Evolutionary conservation across 1,140 invertebrate genomes (phyloP).

Genomic region (Archegozetes longisetosus): DNA sequence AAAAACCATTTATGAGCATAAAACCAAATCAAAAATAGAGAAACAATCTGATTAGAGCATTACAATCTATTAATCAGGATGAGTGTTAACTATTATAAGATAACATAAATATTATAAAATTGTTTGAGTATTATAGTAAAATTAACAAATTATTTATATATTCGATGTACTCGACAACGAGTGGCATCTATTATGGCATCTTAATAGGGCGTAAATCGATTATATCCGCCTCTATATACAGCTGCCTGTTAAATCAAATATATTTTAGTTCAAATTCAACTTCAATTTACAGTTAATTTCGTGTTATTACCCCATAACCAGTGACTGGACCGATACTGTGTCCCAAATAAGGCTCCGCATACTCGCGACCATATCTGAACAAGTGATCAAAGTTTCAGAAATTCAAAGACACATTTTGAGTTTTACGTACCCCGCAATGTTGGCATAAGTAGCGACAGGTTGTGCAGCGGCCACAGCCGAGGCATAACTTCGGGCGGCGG

Average conservation of each 20-base stretch:
- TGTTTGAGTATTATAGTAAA: too few species aligned
- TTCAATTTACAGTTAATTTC: constrained; percentile 2
- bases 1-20: too few species aligned
- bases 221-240: constrained; percentile 84
- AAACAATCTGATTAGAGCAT: too few species aligned
- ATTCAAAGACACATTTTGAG: background rate
- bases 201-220: constrained; percentile 83
- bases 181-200: background rate
- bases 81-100: too few species aligned
- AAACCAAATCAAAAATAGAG: too few species aligned
- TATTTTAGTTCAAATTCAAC: background rate
- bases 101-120: too few species aligned
- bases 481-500: constrained; percentile 54
- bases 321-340: constrained; percentile 89
- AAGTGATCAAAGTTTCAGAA: background rate
- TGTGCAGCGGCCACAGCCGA: constrained; percentile 45
- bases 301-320: constrained; percentile 68
- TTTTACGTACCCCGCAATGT: constrained; percentile 45
- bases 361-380: constrained; percentile 67
- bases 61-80: too few species aligned
- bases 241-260: constrained; percentile 36
- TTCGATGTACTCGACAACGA: too few species aligned
- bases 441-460: constrained; percentile 36
- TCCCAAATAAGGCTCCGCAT: constrained; percentile 80
- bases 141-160: too few species aligned